Conservation (phyloP, 2,888 invertebrate species). For the Luperina testacea region DNA sequence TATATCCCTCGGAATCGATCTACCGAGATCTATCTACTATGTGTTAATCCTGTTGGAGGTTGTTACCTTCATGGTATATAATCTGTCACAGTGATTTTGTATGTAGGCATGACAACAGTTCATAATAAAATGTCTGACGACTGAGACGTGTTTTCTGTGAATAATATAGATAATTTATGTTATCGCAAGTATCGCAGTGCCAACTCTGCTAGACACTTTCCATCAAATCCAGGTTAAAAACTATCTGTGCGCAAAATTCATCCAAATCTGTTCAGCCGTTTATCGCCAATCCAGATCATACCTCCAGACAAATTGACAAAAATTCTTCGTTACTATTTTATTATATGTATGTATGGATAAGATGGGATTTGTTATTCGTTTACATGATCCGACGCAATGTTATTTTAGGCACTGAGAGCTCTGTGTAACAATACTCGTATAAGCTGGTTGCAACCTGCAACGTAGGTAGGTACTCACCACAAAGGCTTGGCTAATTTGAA, state of each 20-base stretch:
- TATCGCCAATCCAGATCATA: not conserved
- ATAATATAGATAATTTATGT: no score
- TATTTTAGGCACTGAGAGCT: not conserved
- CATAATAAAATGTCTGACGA: no score
- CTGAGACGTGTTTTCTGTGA: no score
- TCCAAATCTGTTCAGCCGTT: not conserved
- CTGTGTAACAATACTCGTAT: not conserved
- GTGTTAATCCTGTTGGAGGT: no score
- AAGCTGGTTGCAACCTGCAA: not conserved
- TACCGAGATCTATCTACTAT: not conserved
- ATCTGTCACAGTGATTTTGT: no score
- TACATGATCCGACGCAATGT: not conserved
- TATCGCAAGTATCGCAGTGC: no score
- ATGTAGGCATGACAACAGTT: no score
- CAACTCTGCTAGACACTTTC: no score
- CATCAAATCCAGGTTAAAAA: not conserved
- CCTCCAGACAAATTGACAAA: not conserved
- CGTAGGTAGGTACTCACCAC: not conserved
- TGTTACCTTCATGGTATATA: no score
- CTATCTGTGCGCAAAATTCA: not conserved
- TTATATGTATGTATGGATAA: no score
- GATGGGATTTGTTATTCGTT: no score
- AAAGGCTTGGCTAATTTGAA: not conserved
- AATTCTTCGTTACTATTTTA: not conserved
- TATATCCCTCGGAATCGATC: not conserved